A percentile compares a stretch with the other conserved stretches of the same genome.
phyloP scores from a whole-genome alignment of 2,113 vertebrate genomes.

The Ovibos moschatus region DNA sequence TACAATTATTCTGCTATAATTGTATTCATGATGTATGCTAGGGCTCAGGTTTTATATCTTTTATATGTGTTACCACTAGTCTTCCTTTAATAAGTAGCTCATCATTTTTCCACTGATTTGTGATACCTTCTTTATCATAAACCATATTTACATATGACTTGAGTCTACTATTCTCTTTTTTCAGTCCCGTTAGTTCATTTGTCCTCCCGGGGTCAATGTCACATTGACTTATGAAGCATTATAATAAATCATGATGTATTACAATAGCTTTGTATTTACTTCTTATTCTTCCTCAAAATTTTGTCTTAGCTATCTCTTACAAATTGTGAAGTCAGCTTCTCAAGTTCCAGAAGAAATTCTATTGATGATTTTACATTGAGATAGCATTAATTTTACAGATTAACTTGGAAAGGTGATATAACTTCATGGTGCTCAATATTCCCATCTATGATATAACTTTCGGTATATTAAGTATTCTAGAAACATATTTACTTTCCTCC shows the following conservation, averaged over 20 bases:
- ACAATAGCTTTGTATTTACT: neutral
- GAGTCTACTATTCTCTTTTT: neutral
- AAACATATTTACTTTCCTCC: neutral
- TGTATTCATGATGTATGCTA: neutral
- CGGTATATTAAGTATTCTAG: neutral
- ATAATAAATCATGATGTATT: neutral
- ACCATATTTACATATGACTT: neutral
- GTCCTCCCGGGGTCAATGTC: neutral
- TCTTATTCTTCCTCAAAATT: neutral
- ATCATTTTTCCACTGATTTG: neutral
- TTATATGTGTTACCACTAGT: neutral
- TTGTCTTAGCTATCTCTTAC: neutral
- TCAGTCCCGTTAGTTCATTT: neutral
- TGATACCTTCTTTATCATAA: neutral
- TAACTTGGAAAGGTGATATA: neutral
- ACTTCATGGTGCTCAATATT: neutral
- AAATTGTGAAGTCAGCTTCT: neutral
- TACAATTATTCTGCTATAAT: neutral
- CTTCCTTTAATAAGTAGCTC: neutral
- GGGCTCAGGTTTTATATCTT: neutral
- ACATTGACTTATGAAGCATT: neutral
- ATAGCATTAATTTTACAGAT: neutral
- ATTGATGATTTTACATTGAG: neutral
- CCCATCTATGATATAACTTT: neutral
- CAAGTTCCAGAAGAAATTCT: neutral